phyloP scores from a whole-genome alignment of 2,797 vertebrate genomes.

The Melanotaenia trifasciata region DNA sequence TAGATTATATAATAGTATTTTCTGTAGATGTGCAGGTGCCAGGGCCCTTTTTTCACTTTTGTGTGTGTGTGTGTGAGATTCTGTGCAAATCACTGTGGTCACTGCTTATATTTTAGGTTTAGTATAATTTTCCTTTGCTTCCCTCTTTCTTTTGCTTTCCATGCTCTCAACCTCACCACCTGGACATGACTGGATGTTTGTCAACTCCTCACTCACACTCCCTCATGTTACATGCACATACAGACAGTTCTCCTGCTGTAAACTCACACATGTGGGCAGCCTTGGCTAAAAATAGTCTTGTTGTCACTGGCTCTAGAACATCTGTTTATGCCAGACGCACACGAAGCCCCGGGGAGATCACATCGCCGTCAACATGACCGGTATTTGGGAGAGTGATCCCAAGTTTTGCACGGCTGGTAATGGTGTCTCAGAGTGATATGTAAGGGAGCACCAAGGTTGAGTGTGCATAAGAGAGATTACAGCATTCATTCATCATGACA shows the following conservation, averaged over 20 bases:
- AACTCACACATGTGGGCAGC: constrained; percentile 69
- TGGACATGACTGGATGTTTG: constrained; percentile 73
- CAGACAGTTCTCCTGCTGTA: constrained; percentile 63
- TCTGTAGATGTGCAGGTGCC: constrained; percentile 64
- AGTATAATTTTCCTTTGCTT: constrained; percentile 75
- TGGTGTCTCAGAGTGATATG: constrained; percentile 25
- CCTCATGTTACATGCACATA: constrained; percentile 41
- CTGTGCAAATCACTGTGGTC: constrained; percentile 71
- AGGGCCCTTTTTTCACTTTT: constrained; percentile 40
- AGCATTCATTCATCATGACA: constrained; percentile 59
- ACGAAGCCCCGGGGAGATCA: constrained; percentile 19
- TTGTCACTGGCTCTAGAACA: constrained; percentile 72
- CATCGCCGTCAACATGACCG: constrained; percentile 37
- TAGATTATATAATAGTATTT: constrained; percentile 69
- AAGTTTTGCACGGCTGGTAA: constrained; percentile 24
- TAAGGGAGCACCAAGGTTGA: constrained; percentile 3
- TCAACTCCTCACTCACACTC: constrained; percentile 62
- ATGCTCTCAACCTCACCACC: constrained; percentile 80
- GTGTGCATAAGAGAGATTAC: constrained; percentile 17
- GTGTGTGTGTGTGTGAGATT: constrained; percentile 52
- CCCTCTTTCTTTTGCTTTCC: constrained; percentile 74
- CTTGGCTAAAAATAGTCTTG: constrained; percentile 74
- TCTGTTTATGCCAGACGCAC: constrained; percentile 61
- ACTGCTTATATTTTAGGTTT: constrained; percentile 68
- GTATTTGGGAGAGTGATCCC: constrained; percentile 51